Evolutionary conservation across 2,797 vertebrate genomes (phyloP).

Genomic region (Sebastes taczanowskii): DNA sequence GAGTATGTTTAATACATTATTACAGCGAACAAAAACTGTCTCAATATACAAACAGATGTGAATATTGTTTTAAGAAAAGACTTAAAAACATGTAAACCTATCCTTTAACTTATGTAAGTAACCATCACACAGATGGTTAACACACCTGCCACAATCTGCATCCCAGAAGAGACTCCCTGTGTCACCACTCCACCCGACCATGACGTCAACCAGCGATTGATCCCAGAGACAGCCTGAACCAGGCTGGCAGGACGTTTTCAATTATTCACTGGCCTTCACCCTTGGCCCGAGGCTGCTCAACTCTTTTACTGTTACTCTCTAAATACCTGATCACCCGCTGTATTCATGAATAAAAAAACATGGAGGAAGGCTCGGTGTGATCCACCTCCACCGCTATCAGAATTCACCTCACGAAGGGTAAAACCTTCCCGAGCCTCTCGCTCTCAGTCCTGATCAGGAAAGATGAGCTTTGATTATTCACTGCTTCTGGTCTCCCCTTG

Average conservation of each 20-base stretch:
- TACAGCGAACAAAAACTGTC: background rate
- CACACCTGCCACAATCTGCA: constrained; percentile 14
- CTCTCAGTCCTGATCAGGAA: constrained; percentile 14
- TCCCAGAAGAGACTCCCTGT: background rate
- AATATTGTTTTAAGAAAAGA: background rate
- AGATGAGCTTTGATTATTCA: background rate
- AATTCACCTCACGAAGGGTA: constrained; percentile 48
- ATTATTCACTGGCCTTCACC: constrained; percentile 62
- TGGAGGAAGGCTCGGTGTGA: background rate
- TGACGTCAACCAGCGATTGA: constrained; percentile 42
- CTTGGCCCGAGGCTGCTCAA: constrained; percentile 52
- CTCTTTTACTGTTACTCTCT: constrained; percentile 44
- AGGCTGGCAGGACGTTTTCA: constrained; percentile 41
- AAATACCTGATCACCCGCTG: constrained; percentile 36
- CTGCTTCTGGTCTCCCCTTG: background rate
- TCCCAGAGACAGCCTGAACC: constrained; percentile 40
- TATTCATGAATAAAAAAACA: constrained; percentile 63
- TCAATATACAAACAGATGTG: background rate
- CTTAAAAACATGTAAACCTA: background rate
- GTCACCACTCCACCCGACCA: constrained; percentile 25
- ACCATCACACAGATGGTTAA: background rate
- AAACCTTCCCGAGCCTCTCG: background rate
- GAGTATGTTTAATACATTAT: background rate
- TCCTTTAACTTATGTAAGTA: background rate
- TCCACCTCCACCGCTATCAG: constrained; percentile 25